A percentile compares a stretch with the other conserved stretches of the same genome.
Evolutionary conservation across 2,113 vertebrate genomes (phyloP).

Genomic region (Eubucco bourcierii): DNA sequence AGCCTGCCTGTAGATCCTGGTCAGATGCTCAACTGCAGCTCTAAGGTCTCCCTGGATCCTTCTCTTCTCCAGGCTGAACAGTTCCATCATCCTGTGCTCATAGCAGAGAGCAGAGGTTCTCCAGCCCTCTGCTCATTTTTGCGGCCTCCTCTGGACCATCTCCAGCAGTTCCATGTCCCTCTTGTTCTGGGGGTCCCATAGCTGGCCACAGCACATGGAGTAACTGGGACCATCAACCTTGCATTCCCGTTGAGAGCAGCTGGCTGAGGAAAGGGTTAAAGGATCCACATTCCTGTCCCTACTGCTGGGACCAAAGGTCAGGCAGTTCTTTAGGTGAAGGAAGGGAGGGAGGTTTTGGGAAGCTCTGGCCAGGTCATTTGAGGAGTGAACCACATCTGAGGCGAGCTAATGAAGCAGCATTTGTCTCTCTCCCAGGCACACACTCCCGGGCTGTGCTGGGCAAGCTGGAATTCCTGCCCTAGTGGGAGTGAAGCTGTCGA

Average conservation of each 20-base stretch:
- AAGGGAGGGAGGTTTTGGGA: constrained; percentile 61
- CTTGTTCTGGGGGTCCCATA: too few relatives aligned
- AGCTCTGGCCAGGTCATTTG: constrained; percentile 47
- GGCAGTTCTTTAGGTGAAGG: constrained; percentile 52
- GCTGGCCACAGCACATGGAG: too few relatives aligned
- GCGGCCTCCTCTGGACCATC: too few relatives aligned
- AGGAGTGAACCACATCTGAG: constrained; percentile 56
- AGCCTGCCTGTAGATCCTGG: too few relatives aligned
- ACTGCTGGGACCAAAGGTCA: constrained; percentile 63
- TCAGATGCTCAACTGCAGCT: too few relatives aligned
- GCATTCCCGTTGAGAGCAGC: neutral
- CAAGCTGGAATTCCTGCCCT: constrained; percentile 70
- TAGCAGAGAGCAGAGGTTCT: too few relatives aligned
- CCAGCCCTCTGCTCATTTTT: too few relatives aligned
- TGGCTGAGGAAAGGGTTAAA: constrained; percentile 50
- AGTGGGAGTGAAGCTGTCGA: constrained; percentile 77
- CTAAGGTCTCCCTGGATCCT: too few relatives aligned
- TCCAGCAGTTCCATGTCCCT: too few relatives aligned
- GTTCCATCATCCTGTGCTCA: too few relatives aligned
- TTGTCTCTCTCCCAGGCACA: constrained; percentile 38
- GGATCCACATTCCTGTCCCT: constrained; percentile 59
- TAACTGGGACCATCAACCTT: too few relatives aligned
- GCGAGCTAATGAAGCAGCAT: constrained; percentile 55
- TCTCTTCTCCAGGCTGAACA: too few relatives aligned
- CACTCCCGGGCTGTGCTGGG: constrained; percentile 53